phyloP scores from a whole-genome alignment of 2,113 vertebrate species.

The Girardinichthys multiradiatus region DNA sequence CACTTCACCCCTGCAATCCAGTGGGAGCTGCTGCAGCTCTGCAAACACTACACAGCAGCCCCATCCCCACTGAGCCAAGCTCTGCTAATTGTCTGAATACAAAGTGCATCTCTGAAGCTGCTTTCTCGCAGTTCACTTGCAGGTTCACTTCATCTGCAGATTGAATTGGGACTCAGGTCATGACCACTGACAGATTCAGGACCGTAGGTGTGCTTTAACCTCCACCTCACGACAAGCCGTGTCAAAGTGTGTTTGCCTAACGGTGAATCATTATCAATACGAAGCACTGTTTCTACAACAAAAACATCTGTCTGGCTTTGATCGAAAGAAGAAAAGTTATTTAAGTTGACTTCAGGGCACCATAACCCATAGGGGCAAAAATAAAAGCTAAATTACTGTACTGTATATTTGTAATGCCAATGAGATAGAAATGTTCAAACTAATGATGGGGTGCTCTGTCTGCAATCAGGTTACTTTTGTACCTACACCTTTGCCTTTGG shows the following conservation, averaged over 20 bases:
- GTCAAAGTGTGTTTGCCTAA: slow-evolving; percentile 44
- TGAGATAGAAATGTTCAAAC: slow-evolving; percentile 46
- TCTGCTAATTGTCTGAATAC: slow-evolving; percentile 39
- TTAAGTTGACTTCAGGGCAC: slow-evolving; percentile 62
- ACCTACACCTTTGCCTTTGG: slow-evolving; percentile 15
- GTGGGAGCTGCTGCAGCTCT: slow-evolving; percentile 38
- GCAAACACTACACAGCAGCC: slow-evolving; percentile 47
- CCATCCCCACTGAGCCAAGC: slow-evolving; percentile 10
- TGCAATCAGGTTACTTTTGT: slow-evolving; percentile 33
- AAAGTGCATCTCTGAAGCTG: slow-evolving; percentile 31
- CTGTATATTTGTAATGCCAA: slow-evolving; percentile 23
- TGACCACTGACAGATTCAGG: not conserved
- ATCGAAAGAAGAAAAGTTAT: slow-evolving; percentile 58
- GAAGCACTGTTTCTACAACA: slow-evolving; percentile 49
- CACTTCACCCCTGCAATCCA: slow-evolving; percentile 57
- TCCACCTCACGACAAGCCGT: slow-evolving; percentile 27
- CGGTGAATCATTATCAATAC: slow-evolving; percentile 66
- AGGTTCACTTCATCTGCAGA: slow-evolving; percentile 41
- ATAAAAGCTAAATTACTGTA: slow-evolving; percentile 37
- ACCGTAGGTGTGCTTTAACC: slow-evolving; percentile 18
- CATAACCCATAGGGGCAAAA: slow-evolving; percentile 47
- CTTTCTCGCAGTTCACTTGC: slow-evolving; percentile 37
- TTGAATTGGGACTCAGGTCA: slow-evolving; percentile 37
- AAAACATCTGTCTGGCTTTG: slow-evolving; percentile 67
- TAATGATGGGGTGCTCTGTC: slow-evolving; percentile 17